phyloP scores from a whole-genome alignment of 1,140 invertebrate genomes.

The Drosophila subobscura region DNA sequence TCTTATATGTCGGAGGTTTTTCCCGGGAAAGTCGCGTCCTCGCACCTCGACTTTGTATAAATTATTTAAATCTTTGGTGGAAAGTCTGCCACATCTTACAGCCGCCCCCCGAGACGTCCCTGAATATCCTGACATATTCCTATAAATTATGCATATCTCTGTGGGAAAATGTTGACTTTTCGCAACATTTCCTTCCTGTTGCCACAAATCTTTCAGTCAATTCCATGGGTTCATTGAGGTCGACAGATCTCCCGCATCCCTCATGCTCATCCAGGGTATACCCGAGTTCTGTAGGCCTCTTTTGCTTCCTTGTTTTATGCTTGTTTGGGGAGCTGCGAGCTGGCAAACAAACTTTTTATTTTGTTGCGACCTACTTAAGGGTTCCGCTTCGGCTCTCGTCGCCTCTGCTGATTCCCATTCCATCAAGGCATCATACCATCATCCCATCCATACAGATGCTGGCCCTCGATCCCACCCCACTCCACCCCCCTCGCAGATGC shows the following conservation, averaged over 20 bases:
- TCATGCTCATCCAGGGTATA: slow-evolving; percentile 29
- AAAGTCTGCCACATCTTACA: too few species aligned
- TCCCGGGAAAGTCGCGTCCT: too few species aligned
- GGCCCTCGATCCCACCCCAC: neutral
- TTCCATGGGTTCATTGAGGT: slow-evolving; percentile 24
- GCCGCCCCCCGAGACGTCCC: too few species aligned
- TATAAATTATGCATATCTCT: slow-evolving; percentile 11
- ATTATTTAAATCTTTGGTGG: too few species aligned
- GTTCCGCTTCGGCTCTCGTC: slow-evolving; percentile 3
- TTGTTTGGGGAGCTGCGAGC: slow-evolving; percentile 23
- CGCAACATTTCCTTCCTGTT: slow-evolving; percentile 23
- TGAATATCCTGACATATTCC: neutral
- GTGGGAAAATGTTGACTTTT: neutral
- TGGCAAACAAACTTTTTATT: slow-evolving; percentile 52
- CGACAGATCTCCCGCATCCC: slow-evolving; percentile 11
- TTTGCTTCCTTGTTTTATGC: slow-evolving; percentile 34
- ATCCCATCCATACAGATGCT: too few species aligned
- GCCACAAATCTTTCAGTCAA: slow-evolving; percentile 45
- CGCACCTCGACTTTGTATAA: too few species aligned
- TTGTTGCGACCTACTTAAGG: slow-evolving; percentile 51
- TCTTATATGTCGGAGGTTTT: too few species aligned
- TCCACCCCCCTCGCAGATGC: neutral
- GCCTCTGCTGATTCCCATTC: too few species aligned
- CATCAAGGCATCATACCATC: too few species aligned
- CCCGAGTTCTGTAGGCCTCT: slow-evolving; percentile 14